Evolutionary conservation across 2,113 vertebrate genomes (phyloP).

Genomic region (Odocoileus virginianus): DNA sequence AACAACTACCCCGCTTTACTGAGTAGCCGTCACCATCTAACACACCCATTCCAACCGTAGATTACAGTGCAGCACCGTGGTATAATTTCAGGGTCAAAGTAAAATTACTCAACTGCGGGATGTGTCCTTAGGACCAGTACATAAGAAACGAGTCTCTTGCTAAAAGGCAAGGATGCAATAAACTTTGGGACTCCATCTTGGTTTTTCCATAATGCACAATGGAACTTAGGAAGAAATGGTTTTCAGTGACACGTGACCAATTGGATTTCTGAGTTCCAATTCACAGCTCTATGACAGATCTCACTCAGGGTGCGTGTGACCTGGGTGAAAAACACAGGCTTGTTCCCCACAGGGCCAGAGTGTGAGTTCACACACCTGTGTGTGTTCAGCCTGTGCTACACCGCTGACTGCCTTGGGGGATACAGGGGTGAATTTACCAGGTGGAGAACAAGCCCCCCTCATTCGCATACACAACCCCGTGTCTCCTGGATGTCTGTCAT

Average conservation of each 20-base stretch:
- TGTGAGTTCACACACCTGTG: rapidly evolving
- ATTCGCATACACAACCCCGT: background rate
- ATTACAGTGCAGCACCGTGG: slow-evolving; percentile 28
- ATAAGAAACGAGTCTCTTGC: background rate
- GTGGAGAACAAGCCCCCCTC: background rate
- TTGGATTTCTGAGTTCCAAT: background rate
- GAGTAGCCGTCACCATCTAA: background rate
- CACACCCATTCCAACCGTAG: background rate
- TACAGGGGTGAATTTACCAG: background rate
- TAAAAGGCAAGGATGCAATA: slow-evolving; percentile 30
- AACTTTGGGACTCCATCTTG: background rate
- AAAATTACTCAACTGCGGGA: slow-evolving; percentile 15
- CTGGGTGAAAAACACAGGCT: background rate
- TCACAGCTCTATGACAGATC: background rate
- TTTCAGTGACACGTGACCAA: background rate
- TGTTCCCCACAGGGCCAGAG: background rate
- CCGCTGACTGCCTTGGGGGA: background rate
- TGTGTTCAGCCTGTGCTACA: background rate
- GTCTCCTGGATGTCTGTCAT: background rate
- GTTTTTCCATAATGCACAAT: slow-evolving; percentile 25
- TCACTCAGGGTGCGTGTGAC: background rate
- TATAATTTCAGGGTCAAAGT: slow-evolving; percentile 39
- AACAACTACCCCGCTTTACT: background rate
- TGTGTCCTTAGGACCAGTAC: background rate
- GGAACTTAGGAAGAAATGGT: background rate